Conservation (phyloP, 2,888 invertebrate genomes). For the Copidosoma aretas region DNA sequence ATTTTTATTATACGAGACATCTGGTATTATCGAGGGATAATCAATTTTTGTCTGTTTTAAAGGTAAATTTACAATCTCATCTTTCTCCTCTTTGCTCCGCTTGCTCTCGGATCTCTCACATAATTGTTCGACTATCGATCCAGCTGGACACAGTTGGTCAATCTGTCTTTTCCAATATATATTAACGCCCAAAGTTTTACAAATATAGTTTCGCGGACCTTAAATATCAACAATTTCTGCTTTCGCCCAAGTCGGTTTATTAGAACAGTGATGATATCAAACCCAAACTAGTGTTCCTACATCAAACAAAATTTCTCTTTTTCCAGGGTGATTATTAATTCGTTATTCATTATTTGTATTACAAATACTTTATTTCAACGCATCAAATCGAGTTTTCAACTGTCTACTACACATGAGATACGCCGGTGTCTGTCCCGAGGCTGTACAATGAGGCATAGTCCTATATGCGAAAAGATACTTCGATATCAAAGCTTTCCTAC, state of each 20-base stretch:
- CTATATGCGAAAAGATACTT: conserved; percentile 30
- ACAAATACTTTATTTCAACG: conserved; percentile 7
- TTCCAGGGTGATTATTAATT: conserved; percentile 17
- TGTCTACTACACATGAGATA: conserved; percentile 33
- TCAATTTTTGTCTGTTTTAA: too few relatives aligned
- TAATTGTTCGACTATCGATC: too few relatives aligned
- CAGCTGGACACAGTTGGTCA: conserved; percentile 34
- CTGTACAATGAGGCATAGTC: conserved; percentile 30
- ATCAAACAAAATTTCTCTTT: conserved; percentile 3
- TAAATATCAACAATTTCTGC: conserved; percentile 16
- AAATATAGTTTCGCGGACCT: conserved; percentile 30
- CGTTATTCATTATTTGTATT: neutral
- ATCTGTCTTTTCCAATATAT: conserved; percentile 31
- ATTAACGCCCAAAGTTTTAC: conserved; percentile 8
- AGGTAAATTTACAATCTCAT: too few relatives aligned
- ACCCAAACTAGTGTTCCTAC: conserved; percentile 22
- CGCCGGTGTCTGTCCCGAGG: conserved; percentile 38
- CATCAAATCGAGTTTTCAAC: conserved; percentile 24
- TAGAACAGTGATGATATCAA: conserved; percentile 19
- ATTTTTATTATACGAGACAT: too few relatives aligned
- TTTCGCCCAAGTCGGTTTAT: conserved; percentile 25
- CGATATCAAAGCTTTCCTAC: neutral
- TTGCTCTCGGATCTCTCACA: too few relatives aligned
- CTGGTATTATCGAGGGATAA: too few relatives aligned
- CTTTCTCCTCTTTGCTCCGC: too few relatives aligned